phyloP scores from a whole-genome alignment of 2,113 vertebrate species.

The Columba janthina region DNA sequence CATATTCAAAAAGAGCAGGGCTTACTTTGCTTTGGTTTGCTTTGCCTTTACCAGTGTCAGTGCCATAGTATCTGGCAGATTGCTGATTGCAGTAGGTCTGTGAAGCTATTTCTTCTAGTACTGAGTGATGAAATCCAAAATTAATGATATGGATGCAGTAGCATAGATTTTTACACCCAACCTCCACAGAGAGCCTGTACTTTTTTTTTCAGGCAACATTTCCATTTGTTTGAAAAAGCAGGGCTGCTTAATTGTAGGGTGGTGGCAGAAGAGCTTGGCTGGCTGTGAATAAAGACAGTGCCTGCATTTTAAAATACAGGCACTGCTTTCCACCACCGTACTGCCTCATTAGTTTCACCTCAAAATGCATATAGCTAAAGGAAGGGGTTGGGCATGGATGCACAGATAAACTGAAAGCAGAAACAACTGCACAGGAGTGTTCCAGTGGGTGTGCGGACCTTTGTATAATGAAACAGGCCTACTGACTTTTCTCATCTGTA shows the following conservation, averaged over 20 bases:
- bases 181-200: neutral
- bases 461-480: neutral
- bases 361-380: neutral
- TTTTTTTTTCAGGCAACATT: neutral
- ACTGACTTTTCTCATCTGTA: neutral
- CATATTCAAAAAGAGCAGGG: neutral
- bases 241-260: neutral
- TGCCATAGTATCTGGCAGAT: neutral
- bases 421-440: neutral
- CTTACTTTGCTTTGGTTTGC: neutral
- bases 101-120: neutral
- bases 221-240: neutral
- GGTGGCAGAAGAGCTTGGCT: neutral
- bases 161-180: neutral
- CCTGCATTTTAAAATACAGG: neutral
- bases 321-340: neutral
- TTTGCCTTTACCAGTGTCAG: neutral
- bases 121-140: neutral
- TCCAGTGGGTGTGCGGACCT: neutral
- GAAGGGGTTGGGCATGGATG: fast-evolving
- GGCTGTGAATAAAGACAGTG: neutral
- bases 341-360: neutral
- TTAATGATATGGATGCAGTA: neutral
- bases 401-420: neutral
- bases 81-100: neutral